phyloP scores from a whole-genome alignment of 2,797 vertebrate genomes.

The Manis crassicaudata region DNA sequence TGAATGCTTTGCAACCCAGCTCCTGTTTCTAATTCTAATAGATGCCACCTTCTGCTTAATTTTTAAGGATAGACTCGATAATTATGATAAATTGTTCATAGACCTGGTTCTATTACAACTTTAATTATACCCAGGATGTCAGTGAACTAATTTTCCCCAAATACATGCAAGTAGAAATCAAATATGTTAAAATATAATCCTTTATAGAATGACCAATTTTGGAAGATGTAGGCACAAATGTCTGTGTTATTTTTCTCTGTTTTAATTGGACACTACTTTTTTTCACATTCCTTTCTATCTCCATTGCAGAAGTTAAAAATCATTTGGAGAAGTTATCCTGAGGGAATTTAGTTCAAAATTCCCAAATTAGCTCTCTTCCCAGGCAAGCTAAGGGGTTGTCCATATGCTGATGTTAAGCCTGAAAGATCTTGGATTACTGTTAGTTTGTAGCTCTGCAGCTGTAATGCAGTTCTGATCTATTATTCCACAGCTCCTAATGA shows the following conservation, averaged over 20 bases:
- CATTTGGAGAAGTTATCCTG: conserved; percentile 71
- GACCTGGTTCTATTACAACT: conserved; percentile 62
- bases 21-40: conserved; percentile 46
- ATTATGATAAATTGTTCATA: conserved; percentile 58
- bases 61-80: conserved; percentile 75
- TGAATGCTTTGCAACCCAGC: not conserved
- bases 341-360: conserved; percentile 74
- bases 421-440: conserved; percentile 83
- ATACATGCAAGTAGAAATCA: conserved; percentile 79
- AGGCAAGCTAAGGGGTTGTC: conserved; percentile 68
- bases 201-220: conserved; percentile 72
- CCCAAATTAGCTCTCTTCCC: conserved; percentile 76
- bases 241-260: conserved; percentile 56
- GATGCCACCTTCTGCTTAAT: conserved; percentile 46
- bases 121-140: conserved; percentile 75
- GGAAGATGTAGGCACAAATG: conserved; percentile 71
- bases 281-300: conserved; percentile 62
- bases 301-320: conserved; percentile 75
- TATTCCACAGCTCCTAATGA: conserved; percentile 79
- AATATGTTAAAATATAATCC: conserved; percentile 71
- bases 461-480: conserved; percentile 75
- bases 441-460: conserved; percentile 78
- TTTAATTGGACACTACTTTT: conserved; percentile 57
- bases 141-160: conserved; percentile 68
- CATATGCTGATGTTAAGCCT: conserved; percentile 85